A percentile compares a stretch with the other conserved stretches of the same genome.
Conservation (phyloP, 2,797 vertebrate species). For the Delichon dasypus region DNA sequence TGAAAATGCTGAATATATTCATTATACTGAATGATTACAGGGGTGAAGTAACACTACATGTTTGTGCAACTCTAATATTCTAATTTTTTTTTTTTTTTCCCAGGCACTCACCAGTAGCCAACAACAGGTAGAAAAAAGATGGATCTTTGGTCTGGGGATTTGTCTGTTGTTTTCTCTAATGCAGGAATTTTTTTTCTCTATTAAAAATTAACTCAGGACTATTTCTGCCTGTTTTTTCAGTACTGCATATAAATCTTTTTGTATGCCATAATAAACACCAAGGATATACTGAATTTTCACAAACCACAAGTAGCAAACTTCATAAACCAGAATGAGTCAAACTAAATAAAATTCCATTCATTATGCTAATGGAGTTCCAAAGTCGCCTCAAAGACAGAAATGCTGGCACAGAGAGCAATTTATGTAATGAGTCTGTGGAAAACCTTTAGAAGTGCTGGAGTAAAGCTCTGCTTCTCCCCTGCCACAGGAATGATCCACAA, state of each 20-base stretch:
- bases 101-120: neutral
- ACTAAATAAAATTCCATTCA: neutral
- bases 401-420: neutral
- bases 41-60: neutral
- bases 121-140: neutral
- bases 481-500: constrained; percentile 34
- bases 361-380: neutral
- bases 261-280: neutral
- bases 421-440: neutral
- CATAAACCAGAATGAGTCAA: constrained; percentile 28
- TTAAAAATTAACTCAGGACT: neutral
- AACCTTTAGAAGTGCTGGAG: neutral
- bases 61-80: neutral
- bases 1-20: neutral
- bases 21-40: neutral
- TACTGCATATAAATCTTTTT: neutral
- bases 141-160: neutral
- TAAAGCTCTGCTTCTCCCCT: neutral
- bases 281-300: constrained; percentile 12
- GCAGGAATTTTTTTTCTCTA: neutral
- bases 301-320: constrained; percentile 5
- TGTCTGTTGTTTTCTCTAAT: neutral
- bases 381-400: constrained; percentile 26
- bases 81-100: neutral
- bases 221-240: constrained; percentile 1